Evolutionary conservation across 2,888 invertebrate genomes (phyloP).

Genomic region (Calameuta pallipes): DNA sequence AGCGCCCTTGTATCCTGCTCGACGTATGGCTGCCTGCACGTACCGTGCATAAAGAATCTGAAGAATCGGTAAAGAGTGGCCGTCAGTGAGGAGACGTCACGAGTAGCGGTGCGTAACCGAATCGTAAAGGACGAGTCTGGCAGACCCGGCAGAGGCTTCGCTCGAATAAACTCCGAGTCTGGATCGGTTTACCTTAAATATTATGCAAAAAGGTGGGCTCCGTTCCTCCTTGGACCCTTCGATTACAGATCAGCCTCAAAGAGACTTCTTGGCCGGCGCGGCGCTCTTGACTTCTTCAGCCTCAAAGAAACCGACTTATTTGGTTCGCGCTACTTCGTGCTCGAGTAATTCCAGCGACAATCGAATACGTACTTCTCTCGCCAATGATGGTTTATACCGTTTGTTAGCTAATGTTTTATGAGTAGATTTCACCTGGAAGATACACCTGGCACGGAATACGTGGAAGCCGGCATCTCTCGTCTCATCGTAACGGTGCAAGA

Average conservation of each 20-base stretch:
- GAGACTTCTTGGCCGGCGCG: neutral
- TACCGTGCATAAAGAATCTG: neutral
- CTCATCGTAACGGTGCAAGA: neutral
- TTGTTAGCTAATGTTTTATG: neutral
- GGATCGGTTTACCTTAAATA: conserved; percentile 50
- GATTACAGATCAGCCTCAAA: neutral
- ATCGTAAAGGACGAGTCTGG: conserved; percentile 13
- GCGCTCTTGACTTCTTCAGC: neutral
- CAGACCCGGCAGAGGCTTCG: conserved; percentile 6
- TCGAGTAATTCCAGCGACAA: neutral
- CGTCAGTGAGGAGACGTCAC: neutral
- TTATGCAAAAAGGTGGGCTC: conserved; percentile 31
- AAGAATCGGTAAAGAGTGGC: neutral
- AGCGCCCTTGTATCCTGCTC: neutral
- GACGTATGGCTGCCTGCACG: neutral
- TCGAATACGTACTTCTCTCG: neutral
- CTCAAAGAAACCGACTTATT: neutral
- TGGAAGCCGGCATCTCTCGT: neutral
- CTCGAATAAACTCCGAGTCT: conserved; percentile 45
- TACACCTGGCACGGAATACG: neutral
- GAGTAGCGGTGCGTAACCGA: conserved; percentile 17
- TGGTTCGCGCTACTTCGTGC: neutral
- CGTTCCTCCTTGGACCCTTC: neutral
- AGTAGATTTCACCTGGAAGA: neutral
- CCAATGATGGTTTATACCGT: neutral